Evolutionary conservation across 2,113 vertebrate species (phyloP), one percentile per base, ranked within the genome.

Genomic region (Morone saxatilis): DNA sequence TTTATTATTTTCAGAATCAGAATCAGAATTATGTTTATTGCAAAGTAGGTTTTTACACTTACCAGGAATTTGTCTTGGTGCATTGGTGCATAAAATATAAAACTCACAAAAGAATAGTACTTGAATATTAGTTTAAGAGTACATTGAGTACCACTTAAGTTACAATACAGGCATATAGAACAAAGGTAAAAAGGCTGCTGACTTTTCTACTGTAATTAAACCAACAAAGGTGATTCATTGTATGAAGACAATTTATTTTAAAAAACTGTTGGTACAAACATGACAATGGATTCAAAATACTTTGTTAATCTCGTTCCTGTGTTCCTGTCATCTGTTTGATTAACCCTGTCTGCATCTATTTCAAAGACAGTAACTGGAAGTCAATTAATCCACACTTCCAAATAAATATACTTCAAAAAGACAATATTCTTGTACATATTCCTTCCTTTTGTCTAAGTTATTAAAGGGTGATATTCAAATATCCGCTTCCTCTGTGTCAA

Each of bases 201-300:
- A 67, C 1, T 16, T 47, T 31, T 48, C 16, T n/a, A 19, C 20
- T 41, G 6, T 19, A 78, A 83, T 56, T 16, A 83, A 89, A 87
- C 36, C n/a, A 61, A 81, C 3, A 11, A 48, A 48, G 41, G 0
- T 6, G 6, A 68, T 47, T 81, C 0, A n/a, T 50, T 85, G 1
- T 7, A 61, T 51, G 67, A 25, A 53, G 40, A 62, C 6, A 63
- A 47, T 88, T 79, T 71, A 88, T 85, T 84, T 71, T 12, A 38
- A 72, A 71, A 85, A 77, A 41, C 7, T 40, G 10, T 45, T 43
- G 31, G 56, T 87, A 88, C 54, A 91, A 90, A 90, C 63, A 79
- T 57, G 8, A 81, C 48, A 59, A 50, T 74, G 40, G 45, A 73
- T 71, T 81, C 12, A 75, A 86, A 82, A 71, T 22, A 13, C 45